Conservation (phyloP, 2,888 invertebrate genomes). For the Ophioninae sp. region DNA sequence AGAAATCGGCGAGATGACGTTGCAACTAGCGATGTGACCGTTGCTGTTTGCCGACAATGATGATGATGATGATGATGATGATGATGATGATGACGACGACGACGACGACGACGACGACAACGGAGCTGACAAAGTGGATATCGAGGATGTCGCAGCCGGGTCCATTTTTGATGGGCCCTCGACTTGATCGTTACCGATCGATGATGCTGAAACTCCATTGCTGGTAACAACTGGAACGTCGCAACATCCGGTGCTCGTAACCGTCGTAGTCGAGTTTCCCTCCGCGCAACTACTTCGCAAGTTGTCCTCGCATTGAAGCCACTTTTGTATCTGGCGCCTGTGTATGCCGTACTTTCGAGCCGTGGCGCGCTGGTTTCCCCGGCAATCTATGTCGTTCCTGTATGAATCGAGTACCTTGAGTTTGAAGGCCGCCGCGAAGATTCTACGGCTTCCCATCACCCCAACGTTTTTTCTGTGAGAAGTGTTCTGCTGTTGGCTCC, state of each 20-base stretch:
- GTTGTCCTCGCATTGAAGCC: slow-evolving; percentile 92
- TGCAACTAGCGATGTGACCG: slow-evolving; percentile 40
- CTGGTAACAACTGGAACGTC: slow-evolving; percentile 62
- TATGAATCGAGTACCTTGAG: slow-evolving; percentile 94
- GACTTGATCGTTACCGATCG: not conserved
- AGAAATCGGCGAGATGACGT: slow-evolving; percentile 32
- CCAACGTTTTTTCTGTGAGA: slow-evolving; percentile 74
- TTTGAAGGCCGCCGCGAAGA: slow-evolving; percentile 94
- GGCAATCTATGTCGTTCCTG: slow-evolving; percentile 92
- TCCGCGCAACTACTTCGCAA: slow-evolving; percentile 88
- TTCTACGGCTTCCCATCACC: slow-evolving; percentile 90
- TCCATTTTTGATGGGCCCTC: slow-evolving; percentile 44
- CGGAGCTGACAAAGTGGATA: slow-evolving; percentile 74
- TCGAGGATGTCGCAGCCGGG: slow-evolving; percentile 69
- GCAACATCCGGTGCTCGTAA: slow-evolving; percentile 59
- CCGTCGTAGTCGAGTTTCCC: slow-evolving; percentile 63
- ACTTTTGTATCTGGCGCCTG: slow-evolving; percentile 94
- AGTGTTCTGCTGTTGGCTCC: slow-evolving; percentile 70
- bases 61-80: slow-evolving; percentile 68
- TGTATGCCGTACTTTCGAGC: slow-evolving; percentile 95
- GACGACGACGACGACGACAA: slow-evolving; percentile 64
- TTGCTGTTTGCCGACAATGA: slow-evolving; percentile 53
- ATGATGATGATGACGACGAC: slow-evolving; percentile 67
- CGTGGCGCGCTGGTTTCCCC: slow-evolving; percentile 94
- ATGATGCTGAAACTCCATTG: slow-evolving; percentile 29